Evolutionary conservation across 2,113 vertebrate genomes (phyloP).

Genomic region (Leptocoma aspasia): DNA sequence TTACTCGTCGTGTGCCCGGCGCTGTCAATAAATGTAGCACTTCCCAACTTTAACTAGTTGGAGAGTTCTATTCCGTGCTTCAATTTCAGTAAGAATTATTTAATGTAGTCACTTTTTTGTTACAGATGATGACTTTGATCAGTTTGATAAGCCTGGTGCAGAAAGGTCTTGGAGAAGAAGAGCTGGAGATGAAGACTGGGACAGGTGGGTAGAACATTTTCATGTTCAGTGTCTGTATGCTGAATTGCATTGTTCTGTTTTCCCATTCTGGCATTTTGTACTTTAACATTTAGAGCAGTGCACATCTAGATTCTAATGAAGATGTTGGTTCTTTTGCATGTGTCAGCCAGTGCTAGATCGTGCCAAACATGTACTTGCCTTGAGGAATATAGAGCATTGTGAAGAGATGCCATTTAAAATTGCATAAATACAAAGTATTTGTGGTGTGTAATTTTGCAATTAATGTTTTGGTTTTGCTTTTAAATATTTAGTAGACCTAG

Average conservation of each 20-base stretch:
- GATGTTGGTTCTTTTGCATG: background rate
- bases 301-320: conserved; percentile 35
- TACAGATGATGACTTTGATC: conserved; percentile 92
- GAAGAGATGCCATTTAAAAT: background rate
- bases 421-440: background rate
- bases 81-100: background rate
- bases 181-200: conserved; percentile 87
- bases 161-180: conserved; percentile 92
- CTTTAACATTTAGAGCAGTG: background rate
- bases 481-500: background rate
- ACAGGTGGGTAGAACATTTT: conserved; percentile 77
- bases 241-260: background rate
- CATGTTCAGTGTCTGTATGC: background rate
- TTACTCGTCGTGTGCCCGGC: background rate
- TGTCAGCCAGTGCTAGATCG: background rate
- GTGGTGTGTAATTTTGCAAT: background rate
- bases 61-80: background rate
- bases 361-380: background rate
- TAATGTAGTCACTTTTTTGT: conserved; percentile 1
- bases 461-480: background rate
- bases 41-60: background rate
- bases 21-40: background rate
- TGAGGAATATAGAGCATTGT: background rate
- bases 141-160: conserved; percentile 95
- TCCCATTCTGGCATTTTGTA: background rate